phyloP scores from a whole-genome alignment of 2,113 vertebrate genomes.

The Pygoscelis adeliae region DNA sequence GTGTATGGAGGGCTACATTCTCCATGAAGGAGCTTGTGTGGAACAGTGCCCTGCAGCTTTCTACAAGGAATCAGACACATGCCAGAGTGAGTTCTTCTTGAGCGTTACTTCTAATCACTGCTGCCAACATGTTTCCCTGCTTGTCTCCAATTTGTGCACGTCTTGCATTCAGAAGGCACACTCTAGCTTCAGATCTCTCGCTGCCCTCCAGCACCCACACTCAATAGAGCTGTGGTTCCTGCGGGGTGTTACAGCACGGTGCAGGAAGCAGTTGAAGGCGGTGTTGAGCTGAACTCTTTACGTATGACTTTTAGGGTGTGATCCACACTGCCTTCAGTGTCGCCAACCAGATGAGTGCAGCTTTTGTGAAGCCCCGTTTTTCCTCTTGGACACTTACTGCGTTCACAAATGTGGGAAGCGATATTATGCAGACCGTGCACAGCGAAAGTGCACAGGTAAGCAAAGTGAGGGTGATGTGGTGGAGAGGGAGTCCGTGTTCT shows the following conservation, averaged over 20 bases:
- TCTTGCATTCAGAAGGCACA: neutral
- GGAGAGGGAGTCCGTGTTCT: neutral
- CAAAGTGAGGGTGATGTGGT: accelerated
- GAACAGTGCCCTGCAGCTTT: slow-evolving; percentile 79
- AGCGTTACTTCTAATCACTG: accelerated
- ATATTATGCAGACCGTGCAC: slow-evolving; percentile 66
- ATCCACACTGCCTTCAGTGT: slow-evolving; percentile 81
- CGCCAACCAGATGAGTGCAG: slow-evolving; percentile 73
- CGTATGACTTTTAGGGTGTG: slow-evolving; percentile 79
- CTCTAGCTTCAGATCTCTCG: neutral
- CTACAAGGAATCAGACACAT: slow-evolving; percentile 80
- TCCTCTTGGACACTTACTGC: slow-evolving; percentile 76
- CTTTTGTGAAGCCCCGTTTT: slow-evolving; percentile 78
- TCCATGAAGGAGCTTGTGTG: slow-evolving; percentile 84
- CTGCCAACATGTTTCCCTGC: accelerated
- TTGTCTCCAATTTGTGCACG: neutral
- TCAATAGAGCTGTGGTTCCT: neutral
- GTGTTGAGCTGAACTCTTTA: neutral
- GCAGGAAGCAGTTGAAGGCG: neutral
- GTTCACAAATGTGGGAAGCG: slow-evolving; percentile 79
- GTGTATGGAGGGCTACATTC: slow-evolving; percentile 89
- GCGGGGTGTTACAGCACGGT: neutral
- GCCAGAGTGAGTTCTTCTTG: slow-evolving; percentile 81
- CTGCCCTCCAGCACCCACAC: neutral
- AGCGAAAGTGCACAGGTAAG: slow-evolving; percentile 80